Evolutionary conservation across 92 coral and sea anemone species (phyloP), one percentile per base, ranked within the genome.

Genomic region (Heteractis magnifica): DNA sequence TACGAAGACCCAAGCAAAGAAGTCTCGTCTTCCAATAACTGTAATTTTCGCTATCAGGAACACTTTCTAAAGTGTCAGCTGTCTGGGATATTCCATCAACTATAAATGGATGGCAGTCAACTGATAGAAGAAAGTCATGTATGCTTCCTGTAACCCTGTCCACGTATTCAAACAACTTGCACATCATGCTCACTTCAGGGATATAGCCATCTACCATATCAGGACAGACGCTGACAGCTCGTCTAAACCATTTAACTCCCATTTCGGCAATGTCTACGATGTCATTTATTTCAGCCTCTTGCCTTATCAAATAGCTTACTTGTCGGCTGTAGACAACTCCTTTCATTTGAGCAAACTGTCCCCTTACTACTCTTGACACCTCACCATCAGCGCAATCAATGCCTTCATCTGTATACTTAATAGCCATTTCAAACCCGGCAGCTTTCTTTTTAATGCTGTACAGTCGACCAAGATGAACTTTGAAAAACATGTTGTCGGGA

Each of bases 341-440:
- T 82, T 91, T 87, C 94, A 91, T 91, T 34, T 91, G 94, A 8
- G 89, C 91, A 75, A 87, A 79, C 83, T 91, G 94, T 0, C 91
- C 89, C 13, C 94, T 75, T 0, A 77, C 82, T 3, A 65, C 55
- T 4, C 81, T 85, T 5, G 89, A 65, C 1, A 10, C 18, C 16
- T 62, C 75, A 10, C 64, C 65, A 6, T 51, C 83, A n/a, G 88
- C 88, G 52, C 87, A 55, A 3, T 23, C 75, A 7, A 91, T 91
- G 0, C 94, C 94, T 16, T 91, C 87, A 56, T 91, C 81, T 0
- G 92, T 91, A 85, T 86, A 91, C 23, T 65, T 77, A 16, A 86
- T 76, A 4, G 94, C 94, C 58, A 53, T n/a, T 3, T 84, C 78
- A 56, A 91, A 86, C 3, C 94, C 94, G n/a, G 77, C 77, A 1